phyloP scores from a whole-genome alignment of 1,140 invertebrate species.

The Pseudachorutes palmiensis region DNA sequence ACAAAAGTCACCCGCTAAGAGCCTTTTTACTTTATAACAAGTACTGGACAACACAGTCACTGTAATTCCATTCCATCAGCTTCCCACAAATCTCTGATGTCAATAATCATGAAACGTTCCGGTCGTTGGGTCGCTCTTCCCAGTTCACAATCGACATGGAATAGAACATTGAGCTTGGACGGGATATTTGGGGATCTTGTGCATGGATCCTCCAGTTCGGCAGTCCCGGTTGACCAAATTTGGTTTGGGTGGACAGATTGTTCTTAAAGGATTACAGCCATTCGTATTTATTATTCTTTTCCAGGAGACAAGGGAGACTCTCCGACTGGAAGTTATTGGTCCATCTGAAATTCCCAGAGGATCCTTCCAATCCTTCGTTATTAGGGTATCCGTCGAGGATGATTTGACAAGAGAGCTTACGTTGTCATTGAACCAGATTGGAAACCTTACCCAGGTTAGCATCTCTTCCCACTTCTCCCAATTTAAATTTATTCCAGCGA shows the following conservation, averaged over 20 bases:
- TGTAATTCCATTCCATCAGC: too few relatives aligned
- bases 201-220: too few relatives aligned
- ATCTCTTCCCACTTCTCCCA: neutral
- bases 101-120: neutral
- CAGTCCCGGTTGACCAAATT: neutral
- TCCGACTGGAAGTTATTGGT: constrained; percentile 5
- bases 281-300: too few relatives aligned
- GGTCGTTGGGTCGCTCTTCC: neutral
- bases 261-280: neutral
- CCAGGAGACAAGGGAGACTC: neutral
- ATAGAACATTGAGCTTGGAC: too few relatives aligned
- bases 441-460: neutral
- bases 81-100: too few relatives aligned
- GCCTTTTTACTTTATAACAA: neutral
- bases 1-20: constrained; percentile 5
- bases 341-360: constrained; percentile 11
- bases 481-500: neutral
- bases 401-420: constrained; percentile 12
- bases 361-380: neutral
- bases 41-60: too few relatives aligned
- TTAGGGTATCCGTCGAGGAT: neutral
- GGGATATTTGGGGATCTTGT: too few relatives aligned
- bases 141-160: neutral
- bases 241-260: too few relatives aligned
- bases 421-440: neutral